phyloP scores from a whole-genome alignment of 2,888 invertebrate genomes.

The Volucella inflata region DNA sequence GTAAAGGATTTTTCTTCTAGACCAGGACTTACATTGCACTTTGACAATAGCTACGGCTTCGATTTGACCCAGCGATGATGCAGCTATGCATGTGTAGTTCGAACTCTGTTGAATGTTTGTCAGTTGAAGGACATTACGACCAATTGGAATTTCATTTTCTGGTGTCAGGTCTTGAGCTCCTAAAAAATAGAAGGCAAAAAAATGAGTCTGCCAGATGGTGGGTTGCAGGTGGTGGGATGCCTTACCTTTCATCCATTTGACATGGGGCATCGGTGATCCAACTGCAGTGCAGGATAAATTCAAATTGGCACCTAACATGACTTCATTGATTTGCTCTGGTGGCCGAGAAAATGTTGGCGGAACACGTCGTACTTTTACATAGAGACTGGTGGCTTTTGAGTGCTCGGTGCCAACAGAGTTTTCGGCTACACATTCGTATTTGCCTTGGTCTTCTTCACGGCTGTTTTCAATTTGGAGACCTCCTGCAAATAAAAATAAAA shows the following conservation, averaged over 20 bases:
- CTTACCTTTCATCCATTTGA: constrained; percentile 94
- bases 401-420: constrained; percentile 96
- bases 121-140: constrained; percentile 93
- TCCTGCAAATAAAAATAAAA: constrained; percentile 77
- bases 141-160: constrained; percentile 93
- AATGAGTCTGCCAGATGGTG: background rate
- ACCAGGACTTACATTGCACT: constrained; percentile 93
- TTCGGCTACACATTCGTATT: constrained; percentile 98
- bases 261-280: constrained; percentile 98
- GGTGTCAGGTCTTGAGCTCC: constrained; percentile 93
- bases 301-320: constrained; percentile 95
- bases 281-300: constrained; percentile 98
- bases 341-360: constrained; percentile 97
- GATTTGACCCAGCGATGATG: constrained; percentile 96
- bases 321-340: constrained; percentile 93
- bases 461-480: constrained; percentile 93
- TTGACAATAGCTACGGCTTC: constrained; percentile 94
- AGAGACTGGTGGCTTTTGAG: constrained; percentile 94
- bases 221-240: too few species aligned
- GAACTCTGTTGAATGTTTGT: constrained; percentile 95
- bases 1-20: background rate
- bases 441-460: constrained; percentile 95
- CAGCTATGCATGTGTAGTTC: constrained; percentile 98
- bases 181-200: constrained; percentile 76
- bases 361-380: constrained; percentile 98